A percentile compares a stretch with the other conserved stretches of the same genome.
These are phyloP conservation scores for Decapterus maruadsi DNA, from an alignment of 2,797 vertebrate genomes.

Conservation along the genomic window DNA sequence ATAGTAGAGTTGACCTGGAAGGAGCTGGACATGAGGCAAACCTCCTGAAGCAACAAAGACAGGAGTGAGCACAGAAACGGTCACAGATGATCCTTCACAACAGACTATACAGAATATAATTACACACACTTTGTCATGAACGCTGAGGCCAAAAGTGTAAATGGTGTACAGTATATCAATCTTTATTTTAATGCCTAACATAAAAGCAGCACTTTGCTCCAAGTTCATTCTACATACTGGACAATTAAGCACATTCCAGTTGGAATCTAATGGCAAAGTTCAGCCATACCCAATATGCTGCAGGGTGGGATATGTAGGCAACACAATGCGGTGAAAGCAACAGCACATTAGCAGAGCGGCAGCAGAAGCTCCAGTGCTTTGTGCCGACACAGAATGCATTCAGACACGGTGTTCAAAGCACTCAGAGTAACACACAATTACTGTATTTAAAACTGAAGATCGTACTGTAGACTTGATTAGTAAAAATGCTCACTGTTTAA, in stretches of 20 bases:
- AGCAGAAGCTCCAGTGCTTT: background rate
- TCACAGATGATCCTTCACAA: background rate
- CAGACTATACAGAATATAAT: background rate
- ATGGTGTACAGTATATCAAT: background rate
- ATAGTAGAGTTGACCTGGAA: too few species aligned
- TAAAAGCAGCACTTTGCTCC: background rate
- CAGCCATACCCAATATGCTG: background rate
- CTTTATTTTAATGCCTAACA: background rate
- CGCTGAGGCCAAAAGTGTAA: background rate
- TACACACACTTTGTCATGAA: conserved; percentile 7
- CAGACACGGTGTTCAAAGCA: background rate
- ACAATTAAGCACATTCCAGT: background rate
- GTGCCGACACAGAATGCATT: background rate
- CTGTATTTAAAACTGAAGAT: too few species aligned
- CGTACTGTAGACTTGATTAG: too few species aligned
- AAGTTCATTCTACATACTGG: background rate
- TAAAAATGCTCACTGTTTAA: too few species aligned
- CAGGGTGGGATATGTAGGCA: background rate
- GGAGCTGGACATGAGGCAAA: background rate
- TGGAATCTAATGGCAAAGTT: background rate
- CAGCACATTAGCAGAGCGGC: background rate
- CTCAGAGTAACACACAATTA: background rate
- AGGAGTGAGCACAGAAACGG: background rate
- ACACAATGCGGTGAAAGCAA: too few species aligned
- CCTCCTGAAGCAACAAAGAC: background rate